Base-by-base conservation (phyloP, 1,140 invertebrate species). In the Leptinotarsa lineolata region DNA sequence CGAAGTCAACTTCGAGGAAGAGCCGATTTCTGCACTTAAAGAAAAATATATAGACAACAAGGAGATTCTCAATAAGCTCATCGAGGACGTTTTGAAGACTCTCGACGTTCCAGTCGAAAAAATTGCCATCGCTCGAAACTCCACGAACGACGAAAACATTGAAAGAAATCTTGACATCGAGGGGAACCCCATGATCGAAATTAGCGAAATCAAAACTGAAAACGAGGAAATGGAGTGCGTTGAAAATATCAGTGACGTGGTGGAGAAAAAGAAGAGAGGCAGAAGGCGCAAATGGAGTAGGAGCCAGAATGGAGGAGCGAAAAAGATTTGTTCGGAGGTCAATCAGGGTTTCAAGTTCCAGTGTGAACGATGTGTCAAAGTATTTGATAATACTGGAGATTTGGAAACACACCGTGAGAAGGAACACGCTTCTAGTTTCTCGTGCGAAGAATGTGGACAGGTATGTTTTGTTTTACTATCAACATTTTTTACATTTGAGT, bases 401-500 rank as follows among this genome's bases (percentile, higher is more conserved):
- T 70, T 85, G 68, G 82, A 84, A 66, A 72, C 63, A 16, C 85
- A 85, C 73, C 72, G 83, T 16, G 76, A 80, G 46, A 78, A 76
- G 61, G 82, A 85, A 60, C 83, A 85, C 70, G 84, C 85, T 58
- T 84, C 85, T 65, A 85, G 83, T 20, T 87, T 85, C 78, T 84
- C 84, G 61, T 88, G 86, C 81, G 85, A 87, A 48, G 84, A 86
- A 78, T 88, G 86, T 80, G 85, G 85, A 58, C 85, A 87, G 78
- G 84, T 85, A 76, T 74, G 48, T 48, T n/a, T 30, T 2, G 13
- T 30, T 21, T 64, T 48, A 22, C 8, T 30, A 30, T 30, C 30
- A 30, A 30, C 11, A 30, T 30, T 30, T 39, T 11, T 39, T 39
- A 39, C 30, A 39, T 39, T 39, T 39, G 30, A 39, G 30, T 39